Percentiles rank a stretch among this genome's conserved stretches.
Evolutionary conservation across 1,140 invertebrate species (phyloP).

Genomic region (Cydia fagiglandana): DNA sequence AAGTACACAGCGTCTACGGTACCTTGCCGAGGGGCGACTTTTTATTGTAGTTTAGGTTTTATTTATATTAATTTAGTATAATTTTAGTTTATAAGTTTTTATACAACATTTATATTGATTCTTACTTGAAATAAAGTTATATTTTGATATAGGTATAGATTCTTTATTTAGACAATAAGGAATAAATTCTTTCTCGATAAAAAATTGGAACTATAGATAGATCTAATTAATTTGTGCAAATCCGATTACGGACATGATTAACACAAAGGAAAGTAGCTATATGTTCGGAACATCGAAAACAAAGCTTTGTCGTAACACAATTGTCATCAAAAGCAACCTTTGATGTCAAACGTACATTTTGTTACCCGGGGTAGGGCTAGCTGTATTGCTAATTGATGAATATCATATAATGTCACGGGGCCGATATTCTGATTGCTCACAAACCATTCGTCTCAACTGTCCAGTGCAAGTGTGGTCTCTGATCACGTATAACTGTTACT

Average conservation of each 20-base stretch:
- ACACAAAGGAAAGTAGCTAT: not conserved
- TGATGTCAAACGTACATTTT: constrained; percentile 27
- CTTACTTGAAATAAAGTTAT: too few species aligned
- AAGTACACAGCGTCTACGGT: too few species aligned
- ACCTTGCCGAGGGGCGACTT: too few species aligned
- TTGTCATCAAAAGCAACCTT: not conserved
- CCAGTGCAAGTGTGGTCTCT: not conserved
- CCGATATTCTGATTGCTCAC: not conserved
- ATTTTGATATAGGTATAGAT: too few species aligned
- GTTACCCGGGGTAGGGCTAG: constrained; percentile 2
- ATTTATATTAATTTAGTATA: too few species aligned
- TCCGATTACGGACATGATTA: not conserved
- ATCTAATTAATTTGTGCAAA: too few species aligned
- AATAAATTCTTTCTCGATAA: too few species aligned
- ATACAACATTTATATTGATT: too few species aligned
- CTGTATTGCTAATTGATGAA: constrained; percentile 31
- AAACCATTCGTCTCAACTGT: not conserved
- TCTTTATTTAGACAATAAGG: too few species aligned
- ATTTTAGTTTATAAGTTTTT: too few species aligned
- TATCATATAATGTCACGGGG: constrained; percentile 19
- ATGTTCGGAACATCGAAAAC: not conserved
- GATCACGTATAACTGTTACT: not conserved
- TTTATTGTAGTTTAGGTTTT: too few species aligned
- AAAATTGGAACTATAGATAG: not conserved
- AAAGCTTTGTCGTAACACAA: not conserved